Percentiles rank a stretch among this genome's conserved stretches.
Conservation (phyloP, 2,888 invertebrate species). For the Trachelus stipa region DNA sequence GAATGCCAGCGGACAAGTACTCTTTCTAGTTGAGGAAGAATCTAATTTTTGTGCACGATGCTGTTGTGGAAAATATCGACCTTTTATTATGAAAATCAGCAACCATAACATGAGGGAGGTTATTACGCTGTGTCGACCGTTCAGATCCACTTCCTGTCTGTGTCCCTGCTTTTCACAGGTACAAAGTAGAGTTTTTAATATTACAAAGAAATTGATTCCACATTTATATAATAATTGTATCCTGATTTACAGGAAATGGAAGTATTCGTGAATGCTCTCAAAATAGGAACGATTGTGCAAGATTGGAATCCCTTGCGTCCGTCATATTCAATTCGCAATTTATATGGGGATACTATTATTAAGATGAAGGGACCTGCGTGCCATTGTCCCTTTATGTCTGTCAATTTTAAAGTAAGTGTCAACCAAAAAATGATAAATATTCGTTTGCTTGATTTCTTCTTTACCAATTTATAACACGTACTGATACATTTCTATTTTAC, state of each 20-base stretch:
- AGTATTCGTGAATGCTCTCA: constrained; percentile 75
- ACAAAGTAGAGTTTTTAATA: constrained; percentile 15
- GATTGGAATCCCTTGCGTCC: constrained; percentile 83
- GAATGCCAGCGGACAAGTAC: constrained; percentile 82
- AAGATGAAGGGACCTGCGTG: constrained; percentile 86
- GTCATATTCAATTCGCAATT: constrained; percentile 80
- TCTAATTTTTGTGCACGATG: constrained; percentile 87
- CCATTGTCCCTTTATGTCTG: constrained; percentile 59
- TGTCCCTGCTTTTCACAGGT: constrained; percentile 89
- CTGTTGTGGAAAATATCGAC: constrained; percentile 84
- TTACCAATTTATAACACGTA: constrained; percentile 17
- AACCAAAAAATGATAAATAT: constrained; percentile 15
- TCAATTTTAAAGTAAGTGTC: constrained; percentile 78
- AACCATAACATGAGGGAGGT: constrained; percentile 87
- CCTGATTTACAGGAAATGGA: constrained; percentile 74
- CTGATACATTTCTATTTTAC: constrained; percentile 5
- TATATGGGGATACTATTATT: constrained; percentile 79
- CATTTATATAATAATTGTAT: constrained; percentile 13
- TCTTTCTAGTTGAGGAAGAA: constrained; percentile 86
- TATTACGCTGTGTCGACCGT: constrained; percentile 84
- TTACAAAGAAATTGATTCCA: neutral
- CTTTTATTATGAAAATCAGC: constrained; percentile 88
- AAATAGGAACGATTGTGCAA: constrained; percentile 80
- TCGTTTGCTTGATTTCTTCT: constrained; percentile 11
- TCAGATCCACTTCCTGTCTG: constrained; percentile 85